Base-by-base conservation (phyloP, 1,140 invertebrate genomes). In the Drosophila mojavensis region DNA sequence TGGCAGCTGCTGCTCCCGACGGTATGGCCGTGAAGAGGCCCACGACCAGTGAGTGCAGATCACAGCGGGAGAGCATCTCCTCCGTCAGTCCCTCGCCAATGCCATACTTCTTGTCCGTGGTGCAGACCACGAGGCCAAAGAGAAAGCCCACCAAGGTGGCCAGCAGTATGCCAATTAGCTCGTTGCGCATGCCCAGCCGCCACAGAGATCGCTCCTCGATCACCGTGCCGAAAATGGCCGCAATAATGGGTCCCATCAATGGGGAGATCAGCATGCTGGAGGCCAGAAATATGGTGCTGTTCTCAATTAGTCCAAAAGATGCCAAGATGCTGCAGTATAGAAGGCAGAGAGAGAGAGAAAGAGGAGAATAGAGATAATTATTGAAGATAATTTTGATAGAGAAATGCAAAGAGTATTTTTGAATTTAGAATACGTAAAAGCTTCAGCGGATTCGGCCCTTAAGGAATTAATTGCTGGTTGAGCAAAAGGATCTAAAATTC, bases 251-350 rank as follows among this genome's bases (percentile, higher is more conserved):
- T 54, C 95, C 95, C 96, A 97, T 97, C 3, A 97, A 92, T 0
- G 96, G 96, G 0, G 96, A 97, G 33, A 97, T 95, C 2, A 97
- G 93, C 96, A 97, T 97, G 81, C 95, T 96, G 36, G 96, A 96
- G 4, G 96, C 95, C 28, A 97, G 82, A 69, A 94, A 93, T 11
- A 96, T 94, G 7, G 95, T 95, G 77, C 95, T 97, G 88, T 97
- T 95, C 90, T 98, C 97, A 3, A 96, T 93, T 36, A 98, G 92
- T 11, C 97, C 97, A 59, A 97, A 93, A 6, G 95, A 93, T 13
- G 94, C 94, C 10, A 94, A 81, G 20, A 94, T 81, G 17, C 93
- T 93, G 63, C 20, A 24, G 20, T 24, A 24, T 5, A 76, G 79
- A 4, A 13, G 17, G 17, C 5, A 6, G 20, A n/a, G 26, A 66